Evolutionary conservation across 2,113 vertebrate species (phyloP).

Genomic region (Mustelus asterias): DNA sequence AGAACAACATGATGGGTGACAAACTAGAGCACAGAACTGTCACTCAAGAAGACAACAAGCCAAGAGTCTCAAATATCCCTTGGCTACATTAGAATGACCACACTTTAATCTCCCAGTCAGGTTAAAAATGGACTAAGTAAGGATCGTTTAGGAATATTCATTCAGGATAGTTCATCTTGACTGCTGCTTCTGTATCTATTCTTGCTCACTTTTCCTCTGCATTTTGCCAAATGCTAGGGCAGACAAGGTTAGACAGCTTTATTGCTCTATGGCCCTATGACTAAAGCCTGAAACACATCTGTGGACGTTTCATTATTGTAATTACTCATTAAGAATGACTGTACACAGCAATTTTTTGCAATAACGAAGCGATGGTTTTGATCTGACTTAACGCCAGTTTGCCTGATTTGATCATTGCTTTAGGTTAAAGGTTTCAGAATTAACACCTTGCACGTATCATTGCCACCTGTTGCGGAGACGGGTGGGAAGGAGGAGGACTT

Average conservation of each 20-base stretch:
- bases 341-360: background rate
- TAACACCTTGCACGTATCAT: background rate
- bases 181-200: too few species aligned
- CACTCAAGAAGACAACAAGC: background rate
- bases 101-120: background rate
- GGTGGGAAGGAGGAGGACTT: too few species aligned
- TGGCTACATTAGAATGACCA: background rate
- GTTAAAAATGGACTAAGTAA: background rate
- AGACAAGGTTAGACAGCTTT: background rate
- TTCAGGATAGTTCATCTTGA: background rate
- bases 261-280: background rate
- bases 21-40: background rate
- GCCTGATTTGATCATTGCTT: background rate
- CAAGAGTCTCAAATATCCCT: background rate
- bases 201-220: background rate
- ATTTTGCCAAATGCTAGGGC: background rate
- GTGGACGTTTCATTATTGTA: background rate
- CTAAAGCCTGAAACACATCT: background rate
- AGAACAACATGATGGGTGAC: background rate
- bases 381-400: background rate
- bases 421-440: background rate
- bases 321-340: constrained; percentile 17
- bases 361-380: background rate
- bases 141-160: background rate
- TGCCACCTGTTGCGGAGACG: too few species aligned